phyloP scores from a whole-genome alignment of 2,113 vertebrate genomes.

The Aramus guarauna region DNA sequence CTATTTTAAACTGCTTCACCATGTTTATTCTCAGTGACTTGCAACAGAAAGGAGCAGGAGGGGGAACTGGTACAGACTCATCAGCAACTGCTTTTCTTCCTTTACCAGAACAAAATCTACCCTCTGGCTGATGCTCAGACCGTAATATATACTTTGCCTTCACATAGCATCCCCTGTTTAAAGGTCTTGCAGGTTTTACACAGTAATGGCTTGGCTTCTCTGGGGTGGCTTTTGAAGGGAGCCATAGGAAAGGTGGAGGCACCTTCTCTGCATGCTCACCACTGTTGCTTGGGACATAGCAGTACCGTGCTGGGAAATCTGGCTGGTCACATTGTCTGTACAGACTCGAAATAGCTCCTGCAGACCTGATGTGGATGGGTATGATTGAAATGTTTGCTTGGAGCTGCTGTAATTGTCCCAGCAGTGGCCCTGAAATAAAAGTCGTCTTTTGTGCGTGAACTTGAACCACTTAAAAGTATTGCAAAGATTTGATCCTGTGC shows the following conservation, averaged over 20 bases:
- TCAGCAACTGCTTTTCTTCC: neutral
- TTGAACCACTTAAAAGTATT: neutral
- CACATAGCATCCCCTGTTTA: neutral
- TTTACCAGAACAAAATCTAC: neutral
- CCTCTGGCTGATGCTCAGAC: neutral
- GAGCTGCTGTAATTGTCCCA: neutral
- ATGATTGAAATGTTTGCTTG: neutral
- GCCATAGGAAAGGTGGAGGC: neutral
- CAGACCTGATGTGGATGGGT: neutral
- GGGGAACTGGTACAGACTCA: neutral
- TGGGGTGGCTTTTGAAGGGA: neutral
- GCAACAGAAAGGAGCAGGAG: neutral
- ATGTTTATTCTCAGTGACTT: neutral
- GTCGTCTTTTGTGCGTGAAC: neutral
- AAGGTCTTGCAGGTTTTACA: neutral
- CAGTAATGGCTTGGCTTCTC: neutral
- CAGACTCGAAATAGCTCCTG: neutral
- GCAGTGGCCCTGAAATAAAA: neutral
- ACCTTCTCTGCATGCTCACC: neutral
- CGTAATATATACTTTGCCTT: accelerated
- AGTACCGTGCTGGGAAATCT: accelerated
- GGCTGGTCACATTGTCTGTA: accelerated
- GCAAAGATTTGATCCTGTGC: neutral
- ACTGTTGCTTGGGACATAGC: accelerated
- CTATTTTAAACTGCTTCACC: neutral